Base-by-base conservation (phyloP, 2,888 invertebrate species). In the Chrysolina americana region DNA sequence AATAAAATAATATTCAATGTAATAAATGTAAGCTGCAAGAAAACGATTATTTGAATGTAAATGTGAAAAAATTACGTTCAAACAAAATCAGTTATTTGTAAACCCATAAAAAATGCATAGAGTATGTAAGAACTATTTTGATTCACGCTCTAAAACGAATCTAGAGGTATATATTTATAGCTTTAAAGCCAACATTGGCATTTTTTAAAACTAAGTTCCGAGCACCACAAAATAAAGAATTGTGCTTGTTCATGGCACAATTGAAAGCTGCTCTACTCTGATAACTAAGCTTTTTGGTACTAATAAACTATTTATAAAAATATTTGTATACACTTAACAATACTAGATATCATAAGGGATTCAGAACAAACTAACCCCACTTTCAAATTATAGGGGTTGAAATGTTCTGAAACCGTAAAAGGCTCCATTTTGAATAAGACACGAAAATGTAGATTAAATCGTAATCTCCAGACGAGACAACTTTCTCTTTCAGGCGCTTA, bases 291-390 rank as follows among this genome's bases (percentile, higher is more conserved):
- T 53, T 53, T 53, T 53, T 53, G 53, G 53, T 53, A 19, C 3
- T 13, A 8, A 5, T 44, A 2, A 19, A 53, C n/a, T 19, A 53
- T 53, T 53, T 53, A 53, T 53, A 53, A 53, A 53, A 53, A 53
- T 53, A 53, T 53, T 23, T 53, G 11, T 11, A 53, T 53, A 53
- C 53, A 53, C 11, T 53, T 17, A 48, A 48, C 48, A 48, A 53
- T 21, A 53, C 21, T 53, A 23, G 21, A 21, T 53, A 53, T 21
- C 19, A 17, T 50, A 53, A 4, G 15, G 21, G 19, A 19, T 21
- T 53, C 21, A 19, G 53, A 53, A 53, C 10, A 21, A 19, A 19
- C 53, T 53, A 53, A 53, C 53, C 53, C 6, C 19, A 53, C 21
- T 23, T 4, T 21, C 13, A 6, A 53, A 53, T 21, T 6, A 44